A percentile compares a stretch with the other conserved stretches of the same genome.
Conservation (phyloP, 2,888 invertebrate genomes). For the Amiota communis region DNA sequence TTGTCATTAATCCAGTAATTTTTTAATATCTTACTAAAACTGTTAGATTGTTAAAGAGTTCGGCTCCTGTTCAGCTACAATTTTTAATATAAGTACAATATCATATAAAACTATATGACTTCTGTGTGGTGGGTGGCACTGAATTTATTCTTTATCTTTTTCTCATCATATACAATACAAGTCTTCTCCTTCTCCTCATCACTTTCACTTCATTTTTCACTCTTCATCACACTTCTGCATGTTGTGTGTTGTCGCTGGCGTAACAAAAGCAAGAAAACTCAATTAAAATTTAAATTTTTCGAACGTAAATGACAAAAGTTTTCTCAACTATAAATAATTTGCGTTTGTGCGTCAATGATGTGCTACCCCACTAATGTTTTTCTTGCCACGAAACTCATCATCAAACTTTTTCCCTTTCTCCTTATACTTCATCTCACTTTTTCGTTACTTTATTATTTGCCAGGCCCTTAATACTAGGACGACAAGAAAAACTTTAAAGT, state of each 20-base stretch:
- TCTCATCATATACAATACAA: not conserved
- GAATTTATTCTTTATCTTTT: not conserved
- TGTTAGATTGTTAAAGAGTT: no score
- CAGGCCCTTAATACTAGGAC: no score
- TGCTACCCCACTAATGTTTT: slow-evolving; percentile 41
- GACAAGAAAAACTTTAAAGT: no score
- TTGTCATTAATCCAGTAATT: no score
- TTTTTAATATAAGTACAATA: no score
- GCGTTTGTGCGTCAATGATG: slow-evolving; percentile 50
- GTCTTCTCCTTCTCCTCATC: not conserved
- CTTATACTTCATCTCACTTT: no score
- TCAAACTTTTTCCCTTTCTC: no score
- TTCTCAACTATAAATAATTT: slow-evolving; percentile 67
- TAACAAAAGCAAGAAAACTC: slow-evolving; percentile 57
- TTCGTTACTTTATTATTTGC: no score
- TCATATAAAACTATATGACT: no score
- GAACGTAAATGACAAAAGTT: slow-evolving; percentile 67
- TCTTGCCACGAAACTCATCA: no score
- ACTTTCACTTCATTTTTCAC: not conserved
- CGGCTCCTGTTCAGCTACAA: no score
- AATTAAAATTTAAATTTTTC: slow-evolving; percentile 67
- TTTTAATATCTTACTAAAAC: no score
- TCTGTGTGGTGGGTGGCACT: not conserved
- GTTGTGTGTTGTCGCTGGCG: not conserved
- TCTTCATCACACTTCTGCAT: not conserved